phyloP scores from a whole-genome alignment of 1,140 invertebrate species.

The Lineus longissimus region DNA sequence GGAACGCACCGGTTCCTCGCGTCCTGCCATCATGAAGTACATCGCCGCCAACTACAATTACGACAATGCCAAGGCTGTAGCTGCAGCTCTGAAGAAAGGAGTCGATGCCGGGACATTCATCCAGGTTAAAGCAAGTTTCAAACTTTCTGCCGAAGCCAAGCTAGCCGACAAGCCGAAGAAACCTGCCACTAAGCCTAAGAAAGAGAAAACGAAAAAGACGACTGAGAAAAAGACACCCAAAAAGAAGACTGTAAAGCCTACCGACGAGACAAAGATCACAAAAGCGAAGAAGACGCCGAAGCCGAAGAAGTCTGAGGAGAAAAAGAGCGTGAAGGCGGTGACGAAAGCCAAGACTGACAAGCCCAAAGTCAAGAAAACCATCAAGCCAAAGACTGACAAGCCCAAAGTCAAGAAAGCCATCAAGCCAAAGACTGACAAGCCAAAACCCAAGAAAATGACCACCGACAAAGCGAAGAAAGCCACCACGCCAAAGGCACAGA shows the following conservation, averaged over 20 bases:
- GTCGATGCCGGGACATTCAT: slow-evolving; percentile 37
- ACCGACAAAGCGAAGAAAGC: slow-evolving; percentile 23
- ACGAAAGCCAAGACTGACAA: slow-evolving; percentile 22
- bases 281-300: not conserved
- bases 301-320: slow-evolving; percentile 17
- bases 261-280: not conserved
- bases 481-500: slow-evolving; percentile 5
- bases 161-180: not conserved
- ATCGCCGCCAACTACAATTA: slow-evolving; percentile 50
- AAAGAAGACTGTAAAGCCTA: not conserved
- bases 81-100: slow-evolving; percentile 39
- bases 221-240: not conserved
- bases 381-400: slow-evolving; percentile 25
- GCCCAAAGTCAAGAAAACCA: slow-evolving; percentile 27
- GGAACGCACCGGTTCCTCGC: slow-evolving; percentile 42
- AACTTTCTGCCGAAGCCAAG: slow-evolving; percentile 11
- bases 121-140: slow-evolving; percentile 46
- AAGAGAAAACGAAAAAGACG: not conserved
- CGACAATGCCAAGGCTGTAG: slow-evolving; percentile 33
- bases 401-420: slow-evolving; percentile 23
- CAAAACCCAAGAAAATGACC: slow-evolving; percentile 8
- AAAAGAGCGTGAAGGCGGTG: slow-evolving; percentile 23
- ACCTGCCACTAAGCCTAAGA: not conserved
- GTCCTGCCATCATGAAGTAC: slow-evolving; percentile 50
- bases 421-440: slow-evolving; percentile 25